A percentile compares a stretch with the other conserved stretches of the same genome.
phyloP scores from a whole-genome alignment of 2,888 invertebrate species.

The Nephrotoma guestfalica region DNA sequence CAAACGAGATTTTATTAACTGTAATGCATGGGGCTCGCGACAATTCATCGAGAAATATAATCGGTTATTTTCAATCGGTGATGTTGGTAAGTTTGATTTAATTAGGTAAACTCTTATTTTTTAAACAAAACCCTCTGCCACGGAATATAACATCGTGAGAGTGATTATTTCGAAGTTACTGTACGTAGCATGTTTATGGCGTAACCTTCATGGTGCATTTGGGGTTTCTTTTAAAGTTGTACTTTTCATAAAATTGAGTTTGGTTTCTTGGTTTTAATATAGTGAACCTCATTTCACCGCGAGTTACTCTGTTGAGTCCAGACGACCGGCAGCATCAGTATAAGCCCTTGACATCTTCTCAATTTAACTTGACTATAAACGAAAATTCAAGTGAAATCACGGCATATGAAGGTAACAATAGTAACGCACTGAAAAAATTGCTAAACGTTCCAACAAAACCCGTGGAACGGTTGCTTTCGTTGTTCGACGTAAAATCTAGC shows the following conservation, averaged over 20 bases:
- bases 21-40: conserved; percentile 58
- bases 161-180: no score
- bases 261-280: neutral
- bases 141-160: no score
- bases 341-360: conserved; percentile 50
- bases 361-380: conserved; percentile 47
- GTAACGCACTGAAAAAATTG: conserved; percentile 36
- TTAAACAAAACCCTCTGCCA: conserved; percentile 13
- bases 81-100: conserved; percentile 39
- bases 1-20: conserved; percentile 53
- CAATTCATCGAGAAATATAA: conserved; percentile 46
- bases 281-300: neutral
- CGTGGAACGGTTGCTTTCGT: conserved; percentile 17
- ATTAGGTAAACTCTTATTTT: neutral
- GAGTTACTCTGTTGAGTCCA: neutral
- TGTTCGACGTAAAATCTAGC: conserved; percentile 18
- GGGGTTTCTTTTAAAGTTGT: no score
- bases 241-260: neutral
- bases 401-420: conserved; percentile 39
- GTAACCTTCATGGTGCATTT: no score
- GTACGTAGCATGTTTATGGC: no score
- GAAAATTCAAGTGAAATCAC: conserved; percentile 49
- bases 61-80: conserved; percentile 50
- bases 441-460: conserved; percentile 50
- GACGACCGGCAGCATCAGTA: conserved; percentile 21